Evolutionary conservation across 2,113 vertebrate genomes (phyloP), one percentile per base, ranked within the genome.

Genomic region (Eubucco bourcierii): DNA sequence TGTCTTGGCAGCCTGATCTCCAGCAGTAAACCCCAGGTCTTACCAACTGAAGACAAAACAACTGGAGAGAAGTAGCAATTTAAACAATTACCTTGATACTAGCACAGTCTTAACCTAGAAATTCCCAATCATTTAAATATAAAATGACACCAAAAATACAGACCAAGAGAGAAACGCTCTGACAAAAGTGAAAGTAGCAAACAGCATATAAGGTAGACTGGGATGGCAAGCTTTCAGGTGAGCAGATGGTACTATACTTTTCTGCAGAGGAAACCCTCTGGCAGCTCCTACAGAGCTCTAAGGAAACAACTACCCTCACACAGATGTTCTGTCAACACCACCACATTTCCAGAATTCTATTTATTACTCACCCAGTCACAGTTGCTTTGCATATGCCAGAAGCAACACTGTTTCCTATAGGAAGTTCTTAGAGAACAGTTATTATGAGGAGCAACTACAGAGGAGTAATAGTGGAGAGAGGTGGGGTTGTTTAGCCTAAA

Each of bases 221-320:
- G 44, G 81, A 90, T 80, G 71, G 95, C 93, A 94, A 70, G 55
- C 71, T 79, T 91, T 94, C 94, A 95, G 87, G 63, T 91, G 81
- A 87, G 59, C 87, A 95, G 87, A 95, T 92, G 87, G 91, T 44
- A 76, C 25, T 12, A 94, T 27, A 63, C 63, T 87, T 70, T 59
- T 89, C 79, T 76, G 78, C 81, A 87, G 0, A 4, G 90, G 87
- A 92, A 94, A 87, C 47, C 91, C 90, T 92, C 84, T 84, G 67
- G 79, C 84, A 91, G 59, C 84, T 87, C 83, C 84, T 82, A 44
- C 55, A 73, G 27, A 70, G 81, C 75, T n/a, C 67, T 55, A 58
- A 58, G 67, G 75, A 92, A 89, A 50, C 29, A 18, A 84, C 78
- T 66, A 55, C 46, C 52, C 75, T 95, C 60, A 76, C 71, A 70